Evolutionary conservation across 30 jellyfish, hydroid and myxozoan species (phyloP), one percentile per base, ranked within the genome.

Genomic region (Turritopsis dohrnii): DNA sequence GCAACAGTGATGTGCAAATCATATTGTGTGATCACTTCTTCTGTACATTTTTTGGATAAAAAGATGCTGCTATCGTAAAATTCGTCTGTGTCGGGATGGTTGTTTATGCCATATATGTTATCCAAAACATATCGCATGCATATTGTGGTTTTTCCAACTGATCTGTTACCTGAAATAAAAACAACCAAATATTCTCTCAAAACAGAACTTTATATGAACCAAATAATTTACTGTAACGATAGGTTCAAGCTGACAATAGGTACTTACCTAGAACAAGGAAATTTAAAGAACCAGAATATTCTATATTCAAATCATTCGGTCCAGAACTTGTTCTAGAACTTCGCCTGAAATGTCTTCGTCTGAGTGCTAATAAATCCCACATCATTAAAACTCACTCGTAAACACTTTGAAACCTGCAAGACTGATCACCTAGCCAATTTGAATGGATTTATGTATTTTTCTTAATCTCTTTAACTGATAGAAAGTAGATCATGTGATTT

Each of bases 61-160:
- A 74, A 74, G 27, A 74, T 52, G 21, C 83, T 29, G 65, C 83
- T 74, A 21, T 74, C 65, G 21, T 23, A 74, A 23, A 23, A 21
- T 52, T 74, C 83, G 16, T 74, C 41, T 29, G 28, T 30, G 26
- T 74, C 65, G 13, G 53, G 18, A 30, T 23, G 0, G 53, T 74
- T 24, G 65, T 13, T 26, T 8, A 30, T 29, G 18, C 65, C 54
- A 24, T n/a, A n/a, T 52, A 74, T 74, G 65, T n/a, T 74, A 26
- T 74, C 54, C 71, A 30, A 18, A 52, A 29, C 83, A 29, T 74
- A 74, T 74, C 65, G 28, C 27, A 29, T 21, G 24, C 83, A 74
- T 24, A 74, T 74, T 7, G 83, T 23, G 24, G 83, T n/a, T 30
- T 74, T 74, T 27, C 83, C 83, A 4, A 74, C 83, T 5, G 60